Percentiles rank a stretch among this genome's conserved stretches.
Evolutionary conservation across 2,797 vertebrate species (phyloP).

Genomic region (Aldrovandia affinis): DNA sequence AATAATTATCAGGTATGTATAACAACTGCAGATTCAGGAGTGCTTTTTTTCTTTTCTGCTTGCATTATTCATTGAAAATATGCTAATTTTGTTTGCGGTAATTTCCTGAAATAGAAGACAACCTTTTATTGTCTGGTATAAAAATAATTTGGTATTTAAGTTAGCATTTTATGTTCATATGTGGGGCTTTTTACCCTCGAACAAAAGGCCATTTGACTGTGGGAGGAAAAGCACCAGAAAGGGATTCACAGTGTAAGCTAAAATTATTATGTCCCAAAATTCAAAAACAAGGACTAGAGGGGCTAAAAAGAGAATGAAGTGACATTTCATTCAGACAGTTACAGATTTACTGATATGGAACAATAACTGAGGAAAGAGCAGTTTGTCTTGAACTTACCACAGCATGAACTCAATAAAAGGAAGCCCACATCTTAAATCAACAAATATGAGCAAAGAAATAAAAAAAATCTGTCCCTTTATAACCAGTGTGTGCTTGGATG

Average conservation of each 20-base stretch:
- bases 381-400: neutral
- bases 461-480: neutral
- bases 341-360: neutral
- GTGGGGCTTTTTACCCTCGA: constrained; percentile 12
- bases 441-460: neutral
- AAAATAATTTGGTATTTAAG: neutral
- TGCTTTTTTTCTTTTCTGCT: neutral
- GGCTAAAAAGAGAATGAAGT: neutral
- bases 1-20: neutral
- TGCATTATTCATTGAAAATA: constrained; percentile 29
- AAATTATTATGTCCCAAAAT: constrained; percentile 1
- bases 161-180: neutral
- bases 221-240: neutral
- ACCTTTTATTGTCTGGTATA: neutral
- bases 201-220: neutral
- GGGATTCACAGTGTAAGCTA: neutral
- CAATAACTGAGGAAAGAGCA: neutral
- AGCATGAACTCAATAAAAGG: neutral
- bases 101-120: neutral
- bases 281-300: neutral
- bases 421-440: neutral
- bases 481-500: neutral
- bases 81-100: constrained; percentile 19
- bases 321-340: constrained; percentile 6
- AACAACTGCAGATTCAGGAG: constrained; percentile 2